Evolutionary conservation across 2,113 vertebrate species (phyloP).

Genomic region (Ceyx margarethae): DNA sequence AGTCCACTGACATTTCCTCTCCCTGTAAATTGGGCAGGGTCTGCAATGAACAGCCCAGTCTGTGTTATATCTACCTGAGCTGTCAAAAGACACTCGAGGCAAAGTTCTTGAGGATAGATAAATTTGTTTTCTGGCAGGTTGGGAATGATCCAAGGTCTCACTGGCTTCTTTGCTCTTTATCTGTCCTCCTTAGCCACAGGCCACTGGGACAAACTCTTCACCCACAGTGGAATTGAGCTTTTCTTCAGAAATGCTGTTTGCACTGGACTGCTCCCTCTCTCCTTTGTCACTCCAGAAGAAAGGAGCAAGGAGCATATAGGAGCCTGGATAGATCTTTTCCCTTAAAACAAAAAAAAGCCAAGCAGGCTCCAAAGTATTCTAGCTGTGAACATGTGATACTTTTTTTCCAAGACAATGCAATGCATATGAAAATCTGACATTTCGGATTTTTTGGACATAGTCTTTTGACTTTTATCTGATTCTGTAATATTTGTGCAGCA

Average conservation of each 20-base stretch:
- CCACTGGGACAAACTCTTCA: background rate
- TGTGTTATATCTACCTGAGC: background rate
- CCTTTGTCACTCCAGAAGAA: background rate
- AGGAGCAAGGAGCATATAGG: background rate
- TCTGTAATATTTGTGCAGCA: background rate
- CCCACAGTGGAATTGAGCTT: background rate
- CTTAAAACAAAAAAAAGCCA: constrained; percentile 10
- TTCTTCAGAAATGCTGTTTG: constrained; percentile 10
- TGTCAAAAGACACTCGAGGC: background rate
- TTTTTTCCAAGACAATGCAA: constrained; percentile 47
- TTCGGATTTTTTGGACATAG: constrained; percentile 35
- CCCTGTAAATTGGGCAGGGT: background rate
- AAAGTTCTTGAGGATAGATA: background rate
- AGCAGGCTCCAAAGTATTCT: constrained; percentile 10
- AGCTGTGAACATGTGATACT: background rate
- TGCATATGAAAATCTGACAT: constrained; percentile 52
- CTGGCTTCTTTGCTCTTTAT: background rate
- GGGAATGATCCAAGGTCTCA: background rate
- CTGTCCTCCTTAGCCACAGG: background rate
- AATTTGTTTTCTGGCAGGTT: background rate
- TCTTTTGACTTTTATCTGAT: constrained; percentile 35
- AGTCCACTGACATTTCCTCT: background rate
- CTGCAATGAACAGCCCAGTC: background rate
- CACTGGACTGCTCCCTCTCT: background rate
- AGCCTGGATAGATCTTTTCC: background rate